phyloP scores from a whole-genome alignment of 2,888 invertebrate genomes.

The Cerceris rybyensis region DNA sequence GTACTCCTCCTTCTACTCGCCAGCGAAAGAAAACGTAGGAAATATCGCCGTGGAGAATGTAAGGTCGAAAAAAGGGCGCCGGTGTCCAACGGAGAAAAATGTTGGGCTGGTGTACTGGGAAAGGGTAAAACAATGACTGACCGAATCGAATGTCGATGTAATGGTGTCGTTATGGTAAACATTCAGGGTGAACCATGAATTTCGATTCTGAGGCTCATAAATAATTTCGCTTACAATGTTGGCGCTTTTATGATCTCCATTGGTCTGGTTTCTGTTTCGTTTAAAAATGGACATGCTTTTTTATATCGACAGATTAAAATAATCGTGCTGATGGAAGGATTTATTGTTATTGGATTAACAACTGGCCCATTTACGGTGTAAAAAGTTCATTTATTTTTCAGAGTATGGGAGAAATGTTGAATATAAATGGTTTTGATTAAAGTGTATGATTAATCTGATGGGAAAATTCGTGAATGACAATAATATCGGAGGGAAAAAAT shows the following conservation, averaged over 20 bases:
- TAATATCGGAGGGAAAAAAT: too few relatives aligned
- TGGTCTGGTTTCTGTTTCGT: conserved; percentile 2
- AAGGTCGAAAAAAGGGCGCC: conserved; percentile 17
- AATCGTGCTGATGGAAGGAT: not conserved
- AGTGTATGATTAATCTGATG: too few relatives aligned
- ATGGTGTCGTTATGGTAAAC: conserved; percentile 19
- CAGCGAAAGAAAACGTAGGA: conserved; percentile 32
- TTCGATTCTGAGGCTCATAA: conserved; percentile 9
- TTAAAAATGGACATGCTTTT: not conserved
- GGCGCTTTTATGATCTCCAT: not conserved
- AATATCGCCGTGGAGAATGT: conserved; percentile 28
- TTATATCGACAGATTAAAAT: not conserved
- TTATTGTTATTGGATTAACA: not conserved
- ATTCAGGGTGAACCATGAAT: not conserved
- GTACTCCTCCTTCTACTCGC: conserved; percentile 40
- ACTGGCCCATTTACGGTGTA: too few relatives aligned
- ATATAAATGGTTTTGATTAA: too few relatives aligned
- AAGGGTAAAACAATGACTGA: conserved; percentile 7
- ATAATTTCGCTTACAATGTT: conserved; percentile 11
- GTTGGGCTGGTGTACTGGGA: not conserved
- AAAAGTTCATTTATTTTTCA: too few relatives aligned
- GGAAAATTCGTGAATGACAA: too few relatives aligned
- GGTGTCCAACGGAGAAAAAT: conserved; percentile 33
- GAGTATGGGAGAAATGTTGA: too few relatives aligned
- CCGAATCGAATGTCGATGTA: conserved; percentile 3